These are phyloP conservation scores for Eupeodes latifasciatus DNA, from an alignment of 2,888 invertebrate genomes.

Conservation along the genomic window DNA sequence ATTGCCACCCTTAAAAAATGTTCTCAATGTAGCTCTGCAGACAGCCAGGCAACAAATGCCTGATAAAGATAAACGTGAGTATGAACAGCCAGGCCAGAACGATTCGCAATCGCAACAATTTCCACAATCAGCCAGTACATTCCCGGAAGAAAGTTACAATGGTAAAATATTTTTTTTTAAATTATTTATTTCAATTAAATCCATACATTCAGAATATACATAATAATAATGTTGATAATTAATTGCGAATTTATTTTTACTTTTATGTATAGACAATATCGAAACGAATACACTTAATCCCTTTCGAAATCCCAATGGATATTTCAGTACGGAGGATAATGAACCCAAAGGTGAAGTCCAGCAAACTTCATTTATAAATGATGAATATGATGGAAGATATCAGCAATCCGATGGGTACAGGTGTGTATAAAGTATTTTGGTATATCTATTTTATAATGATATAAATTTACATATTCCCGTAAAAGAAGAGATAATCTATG, in stretches of 20 bases:
- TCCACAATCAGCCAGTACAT: constrained; percentile 52
- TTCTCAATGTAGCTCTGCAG: constrained; percentile 92
- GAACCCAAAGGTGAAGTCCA: constrained; percentile 81
- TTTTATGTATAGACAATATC: constrained; percentile 59
- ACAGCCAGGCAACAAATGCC: constrained; percentile 92
- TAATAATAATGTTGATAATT: neutral
- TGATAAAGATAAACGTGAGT: constrained; percentile 86
- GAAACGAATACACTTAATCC: constrained; percentile 83
- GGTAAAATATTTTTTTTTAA: constrained; percentile 43
- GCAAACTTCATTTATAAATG: constrained; percentile 82
- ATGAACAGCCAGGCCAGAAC: constrained; percentile 81
- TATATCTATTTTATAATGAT: neutral
- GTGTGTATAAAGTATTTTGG: constrained; percentile 77
- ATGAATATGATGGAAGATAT: constrained; percentile 83
- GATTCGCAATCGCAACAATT: constrained; percentile 57
- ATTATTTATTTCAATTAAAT: neutral
- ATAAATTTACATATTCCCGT: neutral
- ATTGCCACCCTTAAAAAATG: constrained; percentile 90
- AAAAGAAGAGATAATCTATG: neutral
- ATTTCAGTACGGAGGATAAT: constrained; percentile 79
- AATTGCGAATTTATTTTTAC: neutral
- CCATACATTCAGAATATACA: no score
- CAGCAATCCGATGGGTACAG: constrained; percentile 83
- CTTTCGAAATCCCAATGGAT: constrained; percentile 82
- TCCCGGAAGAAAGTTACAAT: constrained; percentile 51